phyloP scores from a whole-genome alignment of 2,797 vertebrate species.

The Dermochelys coriacea region DNA sequence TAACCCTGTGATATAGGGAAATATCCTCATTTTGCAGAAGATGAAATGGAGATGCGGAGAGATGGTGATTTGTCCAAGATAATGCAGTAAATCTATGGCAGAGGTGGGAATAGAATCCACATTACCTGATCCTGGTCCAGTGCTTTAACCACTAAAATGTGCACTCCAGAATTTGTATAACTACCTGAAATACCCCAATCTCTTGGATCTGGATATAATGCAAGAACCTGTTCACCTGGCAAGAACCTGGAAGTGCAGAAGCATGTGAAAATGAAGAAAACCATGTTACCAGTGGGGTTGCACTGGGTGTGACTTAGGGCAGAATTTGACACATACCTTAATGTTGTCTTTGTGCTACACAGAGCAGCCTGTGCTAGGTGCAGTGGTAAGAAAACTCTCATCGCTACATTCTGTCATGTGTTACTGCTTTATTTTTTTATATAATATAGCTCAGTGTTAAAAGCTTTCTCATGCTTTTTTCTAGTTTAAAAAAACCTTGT shows the following conservation, averaged over 20 bases:
- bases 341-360: background rate
- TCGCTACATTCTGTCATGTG: background rate
- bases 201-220: background rate
- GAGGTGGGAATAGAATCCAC: background rate
- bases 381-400: background rate
- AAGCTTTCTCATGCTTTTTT: background rate
- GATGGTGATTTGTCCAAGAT: background rate
- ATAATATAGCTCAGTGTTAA: background rate
- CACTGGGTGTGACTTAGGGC: background rate
- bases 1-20: background rate
- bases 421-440: background rate
- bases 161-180: background rate
- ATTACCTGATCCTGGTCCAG: background rate
- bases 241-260: background rate
- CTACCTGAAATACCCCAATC: accelerated
- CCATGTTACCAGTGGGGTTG: background rate
- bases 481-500: accelerated
- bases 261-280: background rate
- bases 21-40: background rate
- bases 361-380: background rate
- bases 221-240: background rate
- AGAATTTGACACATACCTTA: accelerated
- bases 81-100: background rate
- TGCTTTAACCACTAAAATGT: background rate
- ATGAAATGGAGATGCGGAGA: background rate